These are phyloP conservation scores for Telmatochromis brichardi DNA, from an alignment of 2,113 vertebrate genomes.

Conservation along the genomic window DNA sequence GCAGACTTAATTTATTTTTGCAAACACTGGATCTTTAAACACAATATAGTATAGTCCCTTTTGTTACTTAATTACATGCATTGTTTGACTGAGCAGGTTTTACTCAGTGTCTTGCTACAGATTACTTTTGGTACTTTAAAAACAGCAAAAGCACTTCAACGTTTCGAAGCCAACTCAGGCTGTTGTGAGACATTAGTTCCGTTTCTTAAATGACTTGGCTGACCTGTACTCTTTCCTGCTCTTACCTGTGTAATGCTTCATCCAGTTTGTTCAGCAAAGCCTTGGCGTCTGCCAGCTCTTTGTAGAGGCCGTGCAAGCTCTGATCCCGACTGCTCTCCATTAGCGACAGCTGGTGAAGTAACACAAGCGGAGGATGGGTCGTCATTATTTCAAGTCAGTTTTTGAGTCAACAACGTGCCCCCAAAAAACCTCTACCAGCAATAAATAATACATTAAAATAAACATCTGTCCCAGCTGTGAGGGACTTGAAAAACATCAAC, in stretches of 20 bases:
- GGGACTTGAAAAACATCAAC: not conserved
- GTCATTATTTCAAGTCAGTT: not conserved
- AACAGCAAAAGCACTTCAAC: not conserved
- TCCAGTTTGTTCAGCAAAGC: conserved; percentile 48
- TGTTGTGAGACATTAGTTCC: not conserved
- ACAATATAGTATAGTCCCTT: not conserved
- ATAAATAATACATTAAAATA: not conserved
- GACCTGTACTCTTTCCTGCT: not conserved
- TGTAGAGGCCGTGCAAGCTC: conserved; percentile 21
- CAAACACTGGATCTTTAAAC: not conserved
- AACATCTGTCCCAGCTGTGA: not conserved
- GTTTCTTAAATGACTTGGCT: not conserved
- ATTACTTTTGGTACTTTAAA: not conserved
- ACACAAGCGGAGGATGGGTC: not conserved
- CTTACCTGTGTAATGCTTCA: conserved; percentile 45
- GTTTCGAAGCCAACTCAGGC: fast-evolving
- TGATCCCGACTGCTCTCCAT: conserved; percentile 43
- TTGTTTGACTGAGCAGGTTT: not conserved
- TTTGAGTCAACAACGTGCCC: not conserved
- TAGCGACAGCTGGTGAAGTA: conserved; percentile 21
- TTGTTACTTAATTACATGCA: not conserved
- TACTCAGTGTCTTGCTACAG: not conserved
- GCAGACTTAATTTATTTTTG: not conserved
- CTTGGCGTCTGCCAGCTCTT: conserved; percentile 22
- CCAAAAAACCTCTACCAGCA: not conserved